These are phyloP conservation scores for Nibea albiflora DNA, from an alignment of 2,113 vertebrate genomes.

Conservation along the genomic window DNA sequence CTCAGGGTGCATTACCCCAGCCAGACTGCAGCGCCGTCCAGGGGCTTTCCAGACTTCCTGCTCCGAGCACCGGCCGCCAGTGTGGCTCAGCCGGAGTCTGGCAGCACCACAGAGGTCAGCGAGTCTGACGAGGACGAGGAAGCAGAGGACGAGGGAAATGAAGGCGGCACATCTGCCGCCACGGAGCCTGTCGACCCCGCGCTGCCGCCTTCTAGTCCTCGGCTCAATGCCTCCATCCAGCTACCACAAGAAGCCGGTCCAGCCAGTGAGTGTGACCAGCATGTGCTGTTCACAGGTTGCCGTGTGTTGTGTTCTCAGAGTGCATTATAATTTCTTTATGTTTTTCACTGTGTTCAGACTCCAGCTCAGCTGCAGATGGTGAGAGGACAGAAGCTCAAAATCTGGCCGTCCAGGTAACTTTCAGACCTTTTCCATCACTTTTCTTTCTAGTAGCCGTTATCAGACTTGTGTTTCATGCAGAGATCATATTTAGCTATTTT, in stretches of 20 bases:
- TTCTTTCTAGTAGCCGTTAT: not conserved
- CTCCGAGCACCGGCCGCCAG: constrained; percentile 30
- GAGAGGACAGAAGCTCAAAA: constrained; percentile 22
- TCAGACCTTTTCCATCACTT: not conserved
- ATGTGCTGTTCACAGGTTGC: not conserved
- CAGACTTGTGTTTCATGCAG: no score
- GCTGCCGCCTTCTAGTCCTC: constrained; percentile 24
- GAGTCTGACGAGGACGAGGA: constrained; percentile 76
- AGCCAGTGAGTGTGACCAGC: constrained; percentile 42
- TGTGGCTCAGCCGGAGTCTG: constrained; percentile 74
- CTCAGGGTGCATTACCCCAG: constrained; percentile 84
- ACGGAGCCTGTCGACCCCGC: not conserved
- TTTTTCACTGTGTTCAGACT: constrained; percentile 46
- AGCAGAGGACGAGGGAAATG: constrained; percentile 26
- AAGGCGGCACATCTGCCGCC: not conserved
- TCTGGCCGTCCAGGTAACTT: constrained; percentile 50
- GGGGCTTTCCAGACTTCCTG: constrained; percentile 70
- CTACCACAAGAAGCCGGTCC: constrained; percentile 41
- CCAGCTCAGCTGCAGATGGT: constrained; percentile 31
- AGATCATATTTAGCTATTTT: no score
- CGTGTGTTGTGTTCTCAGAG: not conserved
- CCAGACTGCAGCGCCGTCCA: constrained; percentile 83
- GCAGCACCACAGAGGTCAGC: constrained; percentile 78
- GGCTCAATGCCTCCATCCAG: not conserved
- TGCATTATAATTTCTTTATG: not conserved